Evolutionary conservation across 2,113 vertebrate genomes (phyloP).

Genomic region (Athene cunicularia): DNA sequence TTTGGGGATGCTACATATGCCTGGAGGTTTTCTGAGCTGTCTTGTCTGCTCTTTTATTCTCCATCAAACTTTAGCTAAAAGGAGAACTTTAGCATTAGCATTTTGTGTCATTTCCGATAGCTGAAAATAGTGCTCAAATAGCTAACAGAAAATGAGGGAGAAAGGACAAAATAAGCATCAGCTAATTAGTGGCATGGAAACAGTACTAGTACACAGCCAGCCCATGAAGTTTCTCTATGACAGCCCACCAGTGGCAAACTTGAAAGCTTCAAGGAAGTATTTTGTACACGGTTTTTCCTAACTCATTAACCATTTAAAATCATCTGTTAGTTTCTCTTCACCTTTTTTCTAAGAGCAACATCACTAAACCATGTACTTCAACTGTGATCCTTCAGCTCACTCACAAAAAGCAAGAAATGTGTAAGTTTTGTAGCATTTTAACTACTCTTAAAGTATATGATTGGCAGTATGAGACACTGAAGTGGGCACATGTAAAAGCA

Average conservation of each 20-base stretch:
- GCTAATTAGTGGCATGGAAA: neutral
- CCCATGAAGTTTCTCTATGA: neutral
- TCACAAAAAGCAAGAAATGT: neutral
- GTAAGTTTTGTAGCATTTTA: neutral
- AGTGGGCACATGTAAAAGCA: neutral
- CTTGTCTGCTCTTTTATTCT: conserved; percentile 60
- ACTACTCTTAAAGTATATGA: neutral
- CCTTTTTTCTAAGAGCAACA: neutral
- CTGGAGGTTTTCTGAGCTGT: conserved; percentile 55
- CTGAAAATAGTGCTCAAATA: conserved; percentile 1
- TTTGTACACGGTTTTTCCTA: neutral
- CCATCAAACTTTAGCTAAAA: conserved; percentile 10
- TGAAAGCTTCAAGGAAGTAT: neutral
- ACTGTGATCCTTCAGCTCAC: neutral
- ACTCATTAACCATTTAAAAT: neutral
- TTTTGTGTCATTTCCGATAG: conserved; percentile 28
- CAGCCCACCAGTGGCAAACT: neutral
- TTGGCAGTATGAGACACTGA: neutral
- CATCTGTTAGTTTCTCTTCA: neutral
- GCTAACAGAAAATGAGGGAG: neutral
- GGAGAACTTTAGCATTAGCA: neutral
- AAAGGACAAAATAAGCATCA: neutral
- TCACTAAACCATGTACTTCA: neutral
- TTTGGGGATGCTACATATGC: conserved; percentile 51
- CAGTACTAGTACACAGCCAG: neutral